Conservation (phyloP, 1,140 invertebrate genomes). For the Drosophila miranda region DNA sequence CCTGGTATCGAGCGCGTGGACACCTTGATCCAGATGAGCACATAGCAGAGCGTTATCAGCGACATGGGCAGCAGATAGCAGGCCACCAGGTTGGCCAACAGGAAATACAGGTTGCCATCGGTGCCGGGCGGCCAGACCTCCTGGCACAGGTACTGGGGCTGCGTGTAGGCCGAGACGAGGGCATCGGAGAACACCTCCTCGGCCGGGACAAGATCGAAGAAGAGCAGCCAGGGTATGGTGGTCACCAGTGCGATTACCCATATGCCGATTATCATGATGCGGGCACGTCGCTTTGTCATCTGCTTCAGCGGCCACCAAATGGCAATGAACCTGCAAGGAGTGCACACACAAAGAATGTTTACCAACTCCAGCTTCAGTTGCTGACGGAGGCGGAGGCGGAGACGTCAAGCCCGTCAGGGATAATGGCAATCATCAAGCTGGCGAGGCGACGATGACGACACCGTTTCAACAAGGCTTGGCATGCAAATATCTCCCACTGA, state of each 20-base stretch:
- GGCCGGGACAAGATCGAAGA: slow-evolving; percentile 90
- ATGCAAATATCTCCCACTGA: slow-evolving; percentile 76
- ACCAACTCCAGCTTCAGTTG: slow-evolving; percentile 37
- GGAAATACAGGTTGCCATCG: slow-evolving; percentile 92
- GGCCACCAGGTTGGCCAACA: slow-evolving; percentile 93
- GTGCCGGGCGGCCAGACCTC: slow-evolving; percentile 93
- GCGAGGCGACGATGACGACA: slow-evolving; percentile 55
- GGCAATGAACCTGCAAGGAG: slow-evolving; percentile 93
- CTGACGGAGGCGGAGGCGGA: slow-evolving; percentile 33
- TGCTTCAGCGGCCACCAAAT: slow-evolving; percentile 97
- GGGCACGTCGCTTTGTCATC: slow-evolving; percentile 92
- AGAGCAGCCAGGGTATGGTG: slow-evolving; percentile 94
- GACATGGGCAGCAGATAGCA: slow-evolving; percentile 97
- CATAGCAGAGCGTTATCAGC: slow-evolving; percentile 95
- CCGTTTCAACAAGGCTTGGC: slow-evolving; percentile 46
- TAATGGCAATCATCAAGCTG: slow-evolving; percentile 69
- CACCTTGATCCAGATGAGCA: slow-evolving; percentile 96
- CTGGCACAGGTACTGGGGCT: slow-evolving; percentile 88
- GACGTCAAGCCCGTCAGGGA: slow-evolving; percentile 36
- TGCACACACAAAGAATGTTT: slow-evolving; percentile 75
- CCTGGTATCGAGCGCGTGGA: slow-evolving; percentile 93
- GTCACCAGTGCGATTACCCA: slow-evolving; percentile 93
- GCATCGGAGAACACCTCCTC: slow-evolving; percentile 85
- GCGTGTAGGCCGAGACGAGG: slow-evolving; percentile 76
- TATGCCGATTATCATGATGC: slow-evolving; percentile 94